Percentiles rank a stretch among this genome's conserved stretches.
phyloP scores from a whole-genome alignment of 2,797 vertebrate genomes.

The Sebastes iracundus region DNA sequence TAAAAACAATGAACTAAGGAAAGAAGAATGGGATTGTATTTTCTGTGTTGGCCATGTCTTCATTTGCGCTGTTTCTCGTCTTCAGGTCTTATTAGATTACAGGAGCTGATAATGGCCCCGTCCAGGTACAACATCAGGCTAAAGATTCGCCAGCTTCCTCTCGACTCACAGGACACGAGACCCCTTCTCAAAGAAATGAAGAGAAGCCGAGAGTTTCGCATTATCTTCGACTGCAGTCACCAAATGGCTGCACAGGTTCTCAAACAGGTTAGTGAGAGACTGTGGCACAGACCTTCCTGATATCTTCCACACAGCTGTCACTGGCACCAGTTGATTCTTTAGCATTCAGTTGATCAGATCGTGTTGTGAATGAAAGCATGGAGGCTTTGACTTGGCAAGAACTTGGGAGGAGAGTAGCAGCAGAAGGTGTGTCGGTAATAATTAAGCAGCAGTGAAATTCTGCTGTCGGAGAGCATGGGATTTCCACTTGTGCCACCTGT shows the following conservation, averaged over 20 bases:
- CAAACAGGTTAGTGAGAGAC: constrained; percentile 86
- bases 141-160: constrained; percentile 97
- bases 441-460: constrained; percentile 6
- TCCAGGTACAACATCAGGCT: constrained; percentile 97
- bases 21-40: not conserved
- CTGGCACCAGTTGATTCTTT: not conserved
- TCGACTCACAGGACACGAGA: constrained; percentile 90
- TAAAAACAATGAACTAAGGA: not conserved
- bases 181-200: constrained; percentile 99
- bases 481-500: not conserved
- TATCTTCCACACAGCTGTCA: constrained; percentile 1
- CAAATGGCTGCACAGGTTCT: constrained; percentile 96
- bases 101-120: constrained; percentile 98
- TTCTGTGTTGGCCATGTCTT: not conserved
- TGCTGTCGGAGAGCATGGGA: not conserved
- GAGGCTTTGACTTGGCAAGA: constrained; percentile 10
- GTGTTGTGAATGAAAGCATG: constrained; percentile 2
- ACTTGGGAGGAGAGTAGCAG: not conserved
- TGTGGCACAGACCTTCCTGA: not conserved
- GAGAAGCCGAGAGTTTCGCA: constrained; percentile 94
- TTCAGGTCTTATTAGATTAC: constrained; percentile 94
- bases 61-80: constrained; percentile 20
- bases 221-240: constrained; percentile 98
- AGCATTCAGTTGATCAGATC: not conserved
- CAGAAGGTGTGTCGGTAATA: constrained; percentile 2